Evolutionary conservation across 2,113 vertebrate species (phyloP).

Genomic region (Colaptes auratus): DNA sequence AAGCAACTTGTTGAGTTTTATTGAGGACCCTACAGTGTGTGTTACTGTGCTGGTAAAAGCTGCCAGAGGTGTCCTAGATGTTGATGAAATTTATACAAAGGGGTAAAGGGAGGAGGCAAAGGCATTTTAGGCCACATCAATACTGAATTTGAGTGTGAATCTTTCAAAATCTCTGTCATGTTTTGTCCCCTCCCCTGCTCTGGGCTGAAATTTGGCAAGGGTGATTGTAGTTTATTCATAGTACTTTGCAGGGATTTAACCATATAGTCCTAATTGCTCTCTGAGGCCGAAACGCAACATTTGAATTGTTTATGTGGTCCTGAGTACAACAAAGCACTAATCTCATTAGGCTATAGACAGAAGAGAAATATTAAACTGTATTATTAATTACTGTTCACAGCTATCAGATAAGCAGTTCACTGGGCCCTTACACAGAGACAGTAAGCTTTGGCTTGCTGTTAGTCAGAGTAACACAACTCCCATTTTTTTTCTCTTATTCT

Average conservation of each 20-base stretch:
- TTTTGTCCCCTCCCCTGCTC: not conserved
- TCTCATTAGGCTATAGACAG: not conserved
- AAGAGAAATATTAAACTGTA: constrained; percentile 1
- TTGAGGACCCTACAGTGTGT: not conserved
- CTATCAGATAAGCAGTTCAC: not conserved
- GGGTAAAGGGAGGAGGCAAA: not conserved
- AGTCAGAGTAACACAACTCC: not conserved
- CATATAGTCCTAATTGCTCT: not conserved
- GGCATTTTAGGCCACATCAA: not conserved
- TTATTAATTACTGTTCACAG: not conserved
- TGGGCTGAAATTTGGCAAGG: not conserved
- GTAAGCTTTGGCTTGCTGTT: not conserved
- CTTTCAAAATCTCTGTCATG: not conserved
- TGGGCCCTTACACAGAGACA: not conserved
- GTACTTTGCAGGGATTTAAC: not conserved
- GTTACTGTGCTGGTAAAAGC: not conserved
- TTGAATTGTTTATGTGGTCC: not conserved
- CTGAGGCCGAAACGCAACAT: not conserved
- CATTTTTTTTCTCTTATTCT: not conserved
- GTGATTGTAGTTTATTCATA: not conserved
- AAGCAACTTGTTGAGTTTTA: not conserved
- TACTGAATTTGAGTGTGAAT: not conserved
- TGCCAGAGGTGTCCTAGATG: not conserved
- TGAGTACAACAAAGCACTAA: not conserved
- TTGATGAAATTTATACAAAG: not conserved